phyloP scores from a whole-genome alignment of 2,888 invertebrate genomes.

The Sminthurinus aureus region DNA sequence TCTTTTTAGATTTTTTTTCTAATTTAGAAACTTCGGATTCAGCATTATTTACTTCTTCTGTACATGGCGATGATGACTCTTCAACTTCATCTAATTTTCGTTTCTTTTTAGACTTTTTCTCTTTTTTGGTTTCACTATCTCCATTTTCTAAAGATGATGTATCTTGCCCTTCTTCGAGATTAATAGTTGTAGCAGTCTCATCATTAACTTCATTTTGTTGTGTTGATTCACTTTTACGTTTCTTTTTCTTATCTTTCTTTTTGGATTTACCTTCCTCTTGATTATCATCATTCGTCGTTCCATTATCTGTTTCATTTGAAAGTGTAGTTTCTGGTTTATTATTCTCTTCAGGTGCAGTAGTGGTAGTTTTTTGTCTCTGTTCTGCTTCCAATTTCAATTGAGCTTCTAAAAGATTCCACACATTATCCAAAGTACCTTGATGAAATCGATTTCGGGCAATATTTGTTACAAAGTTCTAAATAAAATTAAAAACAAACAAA shows the following conservation, averaged over 20 bases:
- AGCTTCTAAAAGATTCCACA: slow-evolving; percentile 70
- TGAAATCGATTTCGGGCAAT: slow-evolving; percentile 69
- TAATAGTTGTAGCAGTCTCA: no score
- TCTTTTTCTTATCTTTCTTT: neutral
- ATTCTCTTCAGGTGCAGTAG: slow-evolving; percentile 65
- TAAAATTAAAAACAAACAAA: neutral
- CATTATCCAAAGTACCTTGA: slow-evolving; percentile 70
- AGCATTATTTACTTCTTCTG: no score
- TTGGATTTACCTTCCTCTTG: neutral
- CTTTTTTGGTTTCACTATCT: no score
- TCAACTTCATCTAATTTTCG: neutral
- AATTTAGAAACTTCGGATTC: slow-evolving; percentile 12
- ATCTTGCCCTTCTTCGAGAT: no score
- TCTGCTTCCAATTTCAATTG: slow-evolving; percentile 61
- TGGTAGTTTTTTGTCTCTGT: slow-evolving; percentile 60
- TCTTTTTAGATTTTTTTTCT: slow-evolving; percentile 31
- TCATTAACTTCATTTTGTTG: no score
- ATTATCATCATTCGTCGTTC: neutral
- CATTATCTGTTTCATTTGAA: slow-evolving; percentile 61
- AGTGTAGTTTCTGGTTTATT: slow-evolving; percentile 65
- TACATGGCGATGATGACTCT: no score
- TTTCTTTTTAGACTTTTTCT: slow-evolving; percentile 15
- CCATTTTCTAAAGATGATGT: no score
- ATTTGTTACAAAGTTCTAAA: slow-evolving; percentile 63
- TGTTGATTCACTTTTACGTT: no score